Conservation (phyloP, 2,113 vertebrate genomes). For the Limnothrissa miodon region DNA sequence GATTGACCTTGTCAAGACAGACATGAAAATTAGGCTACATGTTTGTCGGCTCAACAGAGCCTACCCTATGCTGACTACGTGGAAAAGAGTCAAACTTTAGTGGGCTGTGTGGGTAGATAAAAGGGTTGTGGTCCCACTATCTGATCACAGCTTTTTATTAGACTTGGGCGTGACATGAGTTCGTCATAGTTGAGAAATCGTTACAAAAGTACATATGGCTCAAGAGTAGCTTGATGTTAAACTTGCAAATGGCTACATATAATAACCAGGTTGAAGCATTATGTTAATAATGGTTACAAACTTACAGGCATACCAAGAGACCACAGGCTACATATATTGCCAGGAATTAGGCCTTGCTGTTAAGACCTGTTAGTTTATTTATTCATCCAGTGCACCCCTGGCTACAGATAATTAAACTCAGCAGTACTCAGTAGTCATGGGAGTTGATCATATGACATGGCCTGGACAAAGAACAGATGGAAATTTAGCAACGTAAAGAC, state of each 20-base stretch:
- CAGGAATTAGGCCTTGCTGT: too few species aligned
- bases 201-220: too few species aligned
- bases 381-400: neutral
- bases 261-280: too few species aligned
- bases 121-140: neutral
- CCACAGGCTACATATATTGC: too few species aligned
- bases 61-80: too few species aligned
- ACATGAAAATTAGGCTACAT: too few species aligned
- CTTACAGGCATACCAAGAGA: too few species aligned
- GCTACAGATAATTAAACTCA: neutral
- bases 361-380: neutral
- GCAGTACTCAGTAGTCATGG: slow-evolving; percentile 40
- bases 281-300: neutral
- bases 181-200: neutral
- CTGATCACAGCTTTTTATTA: neutral
- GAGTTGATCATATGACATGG: slow-evolving; percentile 46
- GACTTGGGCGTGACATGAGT: neutral
- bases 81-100: neutral
- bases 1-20: too few species aligned
- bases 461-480: slow-evolving; percentile 19
- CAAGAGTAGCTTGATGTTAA: too few species aligned
- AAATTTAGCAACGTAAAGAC: slow-evolving; percentile 13
- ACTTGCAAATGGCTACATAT: neutral
- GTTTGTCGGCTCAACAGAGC: too few species aligned
- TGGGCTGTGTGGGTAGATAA: slow-evolving; percentile 8